Evolutionary conservation across 2,113 vertebrate species (phyloP), one percentile per base, ranked within the genome.

Genomic region (Pteropus alecto): DNA sequence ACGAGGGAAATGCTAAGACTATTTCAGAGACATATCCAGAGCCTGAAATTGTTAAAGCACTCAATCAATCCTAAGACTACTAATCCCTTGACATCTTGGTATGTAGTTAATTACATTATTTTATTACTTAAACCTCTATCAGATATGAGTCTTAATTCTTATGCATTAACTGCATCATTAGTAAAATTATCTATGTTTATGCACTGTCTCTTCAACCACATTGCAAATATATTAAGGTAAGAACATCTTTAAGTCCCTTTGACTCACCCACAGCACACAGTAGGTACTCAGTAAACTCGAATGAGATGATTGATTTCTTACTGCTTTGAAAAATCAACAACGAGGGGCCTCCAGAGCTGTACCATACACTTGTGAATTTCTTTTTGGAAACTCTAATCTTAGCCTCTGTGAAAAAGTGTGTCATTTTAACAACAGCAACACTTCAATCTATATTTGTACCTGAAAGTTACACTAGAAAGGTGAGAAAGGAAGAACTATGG

Each of bases 381-480:
- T 94, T 91, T 89, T 93, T 97, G 94, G 68, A n/a, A 51, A 51
- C 1, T 6, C 97, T 97, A 87, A 98, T 98, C 97, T 98, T 98
- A 98, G 96, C 95, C 96, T 97, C 63, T 91, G 97, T 97, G 95
- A 97, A 97, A 97, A 98, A 97, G 46, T 6, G 94, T 97, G 95
- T 98, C 97, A 95, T 95, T 96, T 95, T 98, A 98, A 97, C 95
- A 1, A 91, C 98, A 98, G 82, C 98, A 98, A 98, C 98, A 98
- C 98, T 97, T 97, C 15, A 16, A 65, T 97, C 98, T 99, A 98
- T 98, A 98, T 98, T 97, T 96, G 97, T 97, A 98, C 97, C 90
- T 97, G 97, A 98, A 98, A 98, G 95, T 96, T 95, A 96, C 93
- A 74, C 98, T 94, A 94, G 88, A 97, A 97, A 98, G 97, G 98